phyloP scores from a whole-genome alignment of 2,888 invertebrate genomes.

The Mystacides longicornis region DNA sequence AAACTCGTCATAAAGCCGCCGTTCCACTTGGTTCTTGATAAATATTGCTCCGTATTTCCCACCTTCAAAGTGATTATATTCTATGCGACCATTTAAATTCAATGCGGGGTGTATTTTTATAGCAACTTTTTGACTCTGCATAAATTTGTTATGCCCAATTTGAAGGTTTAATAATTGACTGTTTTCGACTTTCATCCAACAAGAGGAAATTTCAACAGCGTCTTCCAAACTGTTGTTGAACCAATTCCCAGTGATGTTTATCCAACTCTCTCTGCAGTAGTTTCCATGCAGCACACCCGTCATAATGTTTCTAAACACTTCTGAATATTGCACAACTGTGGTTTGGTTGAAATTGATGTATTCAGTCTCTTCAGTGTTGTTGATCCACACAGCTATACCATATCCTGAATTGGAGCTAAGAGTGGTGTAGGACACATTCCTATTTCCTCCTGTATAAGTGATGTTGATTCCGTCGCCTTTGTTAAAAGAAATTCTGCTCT shows the following conservation, averaged over 20 bases:
- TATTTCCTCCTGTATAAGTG: slow-evolving; percentile 88
- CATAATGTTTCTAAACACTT: slow-evolving; percentile 80
- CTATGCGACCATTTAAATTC: slow-evolving; percentile 69
- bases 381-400: slow-evolving; percentile 85
- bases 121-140: slow-evolving; percentile 65
- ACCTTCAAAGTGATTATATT: slow-evolving; percentile 81
- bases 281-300: slow-evolving; percentile 89
- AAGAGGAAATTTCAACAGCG: slow-evolving; percentile 76
- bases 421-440: slow-evolving; percentile 82
- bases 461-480: slow-evolving; percentile 93
- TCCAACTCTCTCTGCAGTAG: slow-evolving; percentile 75
- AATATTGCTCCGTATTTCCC: slow-evolving; percentile 77
- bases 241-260: slow-evolving; percentile 89
- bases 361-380: slow-evolving; percentile 72
- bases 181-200: slow-evolving; percentile 59
- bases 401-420: slow-evolving; percentile 83
- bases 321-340: slow-evolving; percentile 78
- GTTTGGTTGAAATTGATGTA: slow-evolving; percentile 78
- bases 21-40: slow-evolving; percentile 66
- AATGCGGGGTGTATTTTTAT: slow-evolving; percentile 75
- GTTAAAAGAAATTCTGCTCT: slow-evolving; percentile 83
- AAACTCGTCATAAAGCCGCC: slow-evolving; percentile 66
- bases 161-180: slow-evolving; percentile 55
- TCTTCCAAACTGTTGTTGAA: slow-evolving; percentile 74
- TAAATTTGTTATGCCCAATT: slow-evolving; percentile 81